These are phyloP conservation scores for Latheticus oryzae DNA, from an alignment of 2,888 invertebrate genomes.

Conservation along the genomic window DNA sequence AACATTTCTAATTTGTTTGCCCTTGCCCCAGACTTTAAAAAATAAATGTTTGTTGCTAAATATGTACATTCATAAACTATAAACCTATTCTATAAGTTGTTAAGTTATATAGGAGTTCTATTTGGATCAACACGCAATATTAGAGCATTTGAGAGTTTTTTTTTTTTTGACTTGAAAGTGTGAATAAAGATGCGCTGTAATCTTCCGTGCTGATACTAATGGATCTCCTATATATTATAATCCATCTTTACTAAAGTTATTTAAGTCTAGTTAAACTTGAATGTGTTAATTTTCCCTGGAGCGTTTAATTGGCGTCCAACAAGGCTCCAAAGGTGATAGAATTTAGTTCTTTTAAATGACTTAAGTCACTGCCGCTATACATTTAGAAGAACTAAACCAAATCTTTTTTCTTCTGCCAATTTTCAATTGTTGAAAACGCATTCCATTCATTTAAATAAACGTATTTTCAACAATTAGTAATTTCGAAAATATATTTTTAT, in stretches of 20 bases:
- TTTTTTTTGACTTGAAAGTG: too few relatives aligned
- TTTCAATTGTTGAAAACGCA: conserved; percentile 25
- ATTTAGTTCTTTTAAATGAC: conserved; percentile 48
- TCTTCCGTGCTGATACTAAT: too few relatives aligned
- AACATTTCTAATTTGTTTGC: conserved; percentile 35
- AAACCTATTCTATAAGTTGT: conserved; percentile 43
- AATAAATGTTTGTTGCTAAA: conserved; percentile 42
- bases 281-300: conserved; percentile 40
- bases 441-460: conserved; percentile 12
- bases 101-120: conserved; percentile 42
- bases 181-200: too few relatives aligned
- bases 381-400: conserved; percentile 46
- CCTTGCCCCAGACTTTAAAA: conserved; percentile 13
- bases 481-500: conserved; percentile 36
- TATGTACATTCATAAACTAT: conserved; percentile 38
- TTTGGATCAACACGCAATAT: too few relatives aligned
- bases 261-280: conserved; percentile 43
- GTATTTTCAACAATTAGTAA: conserved; percentile 19
- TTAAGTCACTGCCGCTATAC: conserved; percentile 43
- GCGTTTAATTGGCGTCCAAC: conserved; percentile 32
- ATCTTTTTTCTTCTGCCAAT: conserved; percentile 26
- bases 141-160: too few relatives aligned
- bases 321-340: conserved; percentile 33
- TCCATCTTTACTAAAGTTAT: conserved; percentile 43
- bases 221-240: too few relatives aligned